phyloP scores from a whole-genome alignment of 2,113 vertebrate genomes.

The Phalacrocorax carbo region DNA sequence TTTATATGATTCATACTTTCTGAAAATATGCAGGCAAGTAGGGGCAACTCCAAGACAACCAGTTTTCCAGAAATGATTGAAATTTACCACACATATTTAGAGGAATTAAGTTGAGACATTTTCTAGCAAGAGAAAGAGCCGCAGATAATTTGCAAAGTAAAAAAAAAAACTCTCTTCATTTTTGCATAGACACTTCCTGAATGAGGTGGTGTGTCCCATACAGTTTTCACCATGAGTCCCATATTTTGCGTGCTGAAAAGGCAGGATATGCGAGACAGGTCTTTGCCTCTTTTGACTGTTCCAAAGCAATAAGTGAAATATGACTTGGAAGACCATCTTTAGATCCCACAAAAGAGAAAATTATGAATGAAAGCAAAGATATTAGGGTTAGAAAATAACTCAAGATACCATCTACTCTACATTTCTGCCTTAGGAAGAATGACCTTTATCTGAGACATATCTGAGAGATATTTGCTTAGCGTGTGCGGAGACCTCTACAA shows the following conservation, averaged over 20 bases:
- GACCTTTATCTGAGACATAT: background rate
- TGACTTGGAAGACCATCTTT: background rate
- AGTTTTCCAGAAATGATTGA: constrained; percentile 44
- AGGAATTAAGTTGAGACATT: background rate
- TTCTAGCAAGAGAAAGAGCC: background rate
- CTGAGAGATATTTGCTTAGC: background rate
- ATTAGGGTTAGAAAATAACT: background rate
- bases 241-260: background rate
- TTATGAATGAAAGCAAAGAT: background rate
- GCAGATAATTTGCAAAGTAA: background rate
- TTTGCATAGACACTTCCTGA: background rate
- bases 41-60: constrained; percentile 25
- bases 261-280: background rate
- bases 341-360: background rate
- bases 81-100: constrained; percentile 19
- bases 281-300: background rate
- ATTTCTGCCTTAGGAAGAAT: background rate
- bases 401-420: background rate
- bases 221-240: background rate
- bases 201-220: background rate
- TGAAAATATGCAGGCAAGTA: constrained; percentile 51
- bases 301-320: background rate
- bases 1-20: constrained; percentile 43
- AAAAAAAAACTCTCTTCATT: background rate
- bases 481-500: background rate